Base-by-base conservation (phyloP, 2,797 vertebrate genomes). In the Apodemus agrarius region DNA sequence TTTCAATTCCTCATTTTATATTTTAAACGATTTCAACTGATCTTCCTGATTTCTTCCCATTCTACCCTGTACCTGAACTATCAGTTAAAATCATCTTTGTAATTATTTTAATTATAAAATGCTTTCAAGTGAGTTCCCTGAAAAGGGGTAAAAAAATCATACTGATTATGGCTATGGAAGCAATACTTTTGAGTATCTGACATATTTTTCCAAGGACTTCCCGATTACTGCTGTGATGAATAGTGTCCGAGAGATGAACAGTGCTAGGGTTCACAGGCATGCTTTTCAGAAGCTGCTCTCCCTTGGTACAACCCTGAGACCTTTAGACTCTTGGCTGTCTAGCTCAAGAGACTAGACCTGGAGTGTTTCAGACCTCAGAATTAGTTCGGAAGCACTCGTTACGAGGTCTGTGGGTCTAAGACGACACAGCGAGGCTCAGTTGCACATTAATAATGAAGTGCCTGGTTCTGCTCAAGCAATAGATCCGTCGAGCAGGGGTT, bases 361-460 rank as follows among this genome's bases (percentile, higher is more conserved):
- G 61, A 4, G 16, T 19, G 57, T 82, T 79, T 85, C 61, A 95
- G 78, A 90, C 46, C 17, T 93, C 65, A 91, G 57, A 95, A 63
- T 93, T 81, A 91, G 34, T 75, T 43, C 83, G 19, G 79, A 95
- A 97, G 69, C 63, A 76, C 4, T 93, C 69, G 40, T 17, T 82
- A 57, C 80, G 85, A 74, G 67, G 24, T 89, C 63, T 96, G n/a
- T 93, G 83, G 86, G 65, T 89, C 85, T 96, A 89, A 59, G 82
- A 91, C 94, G 92, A 94, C 74, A 93, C 57, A 59, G 13, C 65
- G 29, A 57, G 67, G 80, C 87, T 91, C 74, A 86, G 84, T 76
- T 82, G 96, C 86, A 95, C 61, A 87, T 93, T 76, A 72, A 91
- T 96, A 96, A 97, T 85, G 92, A 95, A 94, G 87, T 9, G 57